Conservation (phyloP, 2,797 vertebrate genomes). For the Poeciliopsis gracilis region DNA sequence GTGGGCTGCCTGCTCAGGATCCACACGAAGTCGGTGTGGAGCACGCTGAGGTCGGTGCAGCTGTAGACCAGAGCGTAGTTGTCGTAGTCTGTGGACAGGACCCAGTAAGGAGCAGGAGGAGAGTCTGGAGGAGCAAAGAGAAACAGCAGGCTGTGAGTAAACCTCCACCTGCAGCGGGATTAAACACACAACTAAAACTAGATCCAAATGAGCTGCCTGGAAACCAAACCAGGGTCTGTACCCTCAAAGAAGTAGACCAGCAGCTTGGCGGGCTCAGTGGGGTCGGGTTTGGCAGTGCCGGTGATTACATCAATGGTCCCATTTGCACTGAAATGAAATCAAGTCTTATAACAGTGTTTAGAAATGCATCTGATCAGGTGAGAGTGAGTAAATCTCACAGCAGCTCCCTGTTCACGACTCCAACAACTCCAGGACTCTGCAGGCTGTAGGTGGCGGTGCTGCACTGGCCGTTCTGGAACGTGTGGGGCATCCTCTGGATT, state of each 20-base stretch:
- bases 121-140: slow-evolving; percentile 67
- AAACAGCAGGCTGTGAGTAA: background rate
- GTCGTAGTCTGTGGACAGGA: slow-evolving; percentile 86
- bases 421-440: slow-evolving; percentile 78
- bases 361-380: background rate
- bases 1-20: slow-evolving; percentile 74
- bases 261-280: slow-evolving; percentile 84
- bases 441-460: slow-evolving; percentile 82
- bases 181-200: background rate
- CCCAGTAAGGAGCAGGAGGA: slow-evolving; percentile 84
- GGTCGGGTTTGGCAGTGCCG: slow-evolving; percentile 77
- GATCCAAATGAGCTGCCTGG: background rate
- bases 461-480: slow-evolving; percentile 85
- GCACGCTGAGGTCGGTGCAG: slow-evolving; percentile 76
- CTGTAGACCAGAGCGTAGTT: slow-evolving; percentile 87
- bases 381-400: slow-evolving; percentile 74
- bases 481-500: slow-evolving; percentile 82
- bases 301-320: slow-evolving; percentile 59
- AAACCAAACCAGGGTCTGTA: slow-evolving; percentile 24
- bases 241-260: slow-evolving; percentile 82
- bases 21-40: slow-evolving; percentile 81
- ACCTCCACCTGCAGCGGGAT: background rate
- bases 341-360: background rate
- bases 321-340: slow-evolving; percentile 31
- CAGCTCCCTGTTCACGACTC: slow-evolving; percentile 84